These are phyloP conservation scores for Enhydra lutris DNA, from an alignment of 2,113 vertebrate genomes.

Conservation along the genomic window DNA sequence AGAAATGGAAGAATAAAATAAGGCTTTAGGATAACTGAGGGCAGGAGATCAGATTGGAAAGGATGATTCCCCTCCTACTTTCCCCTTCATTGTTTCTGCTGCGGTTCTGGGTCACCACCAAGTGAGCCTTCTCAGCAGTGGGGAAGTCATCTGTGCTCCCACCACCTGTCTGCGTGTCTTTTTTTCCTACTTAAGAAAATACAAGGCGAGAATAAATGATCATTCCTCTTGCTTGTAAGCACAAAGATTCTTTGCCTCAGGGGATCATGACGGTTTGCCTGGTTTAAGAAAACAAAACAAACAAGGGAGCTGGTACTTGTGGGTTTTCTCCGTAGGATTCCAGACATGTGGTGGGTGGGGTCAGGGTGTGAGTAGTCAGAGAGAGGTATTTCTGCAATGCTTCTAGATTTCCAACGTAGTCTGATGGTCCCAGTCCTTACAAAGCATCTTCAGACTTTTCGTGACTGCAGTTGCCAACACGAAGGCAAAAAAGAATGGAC, in stretches of 20 bases:
- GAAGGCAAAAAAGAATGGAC: not conserved
- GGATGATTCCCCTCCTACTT: not conserved
- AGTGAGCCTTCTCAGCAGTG: not conserved
- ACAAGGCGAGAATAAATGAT: not conserved
- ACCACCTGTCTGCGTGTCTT: not conserved
- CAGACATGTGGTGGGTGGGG: not conserved
- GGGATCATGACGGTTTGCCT: not conserved
- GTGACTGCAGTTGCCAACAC: not conserved
- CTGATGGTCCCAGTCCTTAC: not conserved
- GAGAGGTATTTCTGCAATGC: not conserved
- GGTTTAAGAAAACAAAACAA: not conserved
- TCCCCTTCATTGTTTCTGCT: not conserved
- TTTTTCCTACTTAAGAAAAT: not conserved
- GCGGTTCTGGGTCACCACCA: not conserved
- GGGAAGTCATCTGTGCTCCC: not conserved
- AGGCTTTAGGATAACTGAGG: not conserved
- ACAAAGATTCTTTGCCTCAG: not conserved
- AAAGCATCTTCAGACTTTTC: not conserved
- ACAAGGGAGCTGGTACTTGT: not conserved
- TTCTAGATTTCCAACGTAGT: not conserved
- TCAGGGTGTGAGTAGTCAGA: not conserved
- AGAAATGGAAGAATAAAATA: not conserved
- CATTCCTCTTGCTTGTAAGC: not conserved
- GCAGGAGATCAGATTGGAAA: not conserved
- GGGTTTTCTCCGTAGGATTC: not conserved